Percentiles rank a stretch among this genome's conserved stretches.
Conservation (phyloP, 2,888 invertebrate genomes). For the Phragmatobia fuliginosa region DNA sequence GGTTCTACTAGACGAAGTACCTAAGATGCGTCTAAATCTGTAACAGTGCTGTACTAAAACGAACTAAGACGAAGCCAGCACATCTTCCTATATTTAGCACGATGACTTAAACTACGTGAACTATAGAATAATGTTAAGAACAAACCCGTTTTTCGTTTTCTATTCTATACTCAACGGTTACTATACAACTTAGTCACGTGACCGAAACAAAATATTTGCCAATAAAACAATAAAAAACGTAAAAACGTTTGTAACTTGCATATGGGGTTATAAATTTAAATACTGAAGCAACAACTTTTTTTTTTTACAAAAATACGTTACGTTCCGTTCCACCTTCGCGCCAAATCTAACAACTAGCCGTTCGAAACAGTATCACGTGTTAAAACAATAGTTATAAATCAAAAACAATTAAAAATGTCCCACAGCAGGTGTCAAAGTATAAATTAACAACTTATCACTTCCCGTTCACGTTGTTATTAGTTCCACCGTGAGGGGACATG, state of each 20-base stretch:
- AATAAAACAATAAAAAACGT: too few species aligned
- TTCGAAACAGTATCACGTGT: conserved; percentile 37
- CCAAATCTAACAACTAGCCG: background rate
- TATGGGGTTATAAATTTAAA: too few species aligned
- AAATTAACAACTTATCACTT: conserved; percentile 82
- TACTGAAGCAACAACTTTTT: too few species aligned
- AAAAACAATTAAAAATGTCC: conserved; percentile 29
- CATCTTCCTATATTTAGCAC: background rate
- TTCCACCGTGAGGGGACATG: conserved; percentile 43
- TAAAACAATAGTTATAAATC: conserved; percentile 35
- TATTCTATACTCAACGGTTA: too few species aligned
- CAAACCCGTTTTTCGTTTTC: too few species aligned
- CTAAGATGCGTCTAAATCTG: background rate
- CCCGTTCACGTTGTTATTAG: conserved; percentile 59
- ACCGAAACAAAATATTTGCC: too few species aligned
- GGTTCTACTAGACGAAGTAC: background rate
- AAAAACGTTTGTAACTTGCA: too few species aligned
- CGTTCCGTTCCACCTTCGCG: background rate
- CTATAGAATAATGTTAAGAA: background rate
- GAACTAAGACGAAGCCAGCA: background rate
- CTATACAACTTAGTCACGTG: too few species aligned
- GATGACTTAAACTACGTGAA: background rate
- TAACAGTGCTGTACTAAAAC: background rate
- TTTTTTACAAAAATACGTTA: background rate
- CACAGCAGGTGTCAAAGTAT: conserved; percentile 74